Percentiles rank a stretch among this genome's conserved stretches.
These are phyloP conservation scores for Phenganax subtilis DNA, from an alignment of 92 coral and sea anemone species.

Conservation along the genomic window DNA sequence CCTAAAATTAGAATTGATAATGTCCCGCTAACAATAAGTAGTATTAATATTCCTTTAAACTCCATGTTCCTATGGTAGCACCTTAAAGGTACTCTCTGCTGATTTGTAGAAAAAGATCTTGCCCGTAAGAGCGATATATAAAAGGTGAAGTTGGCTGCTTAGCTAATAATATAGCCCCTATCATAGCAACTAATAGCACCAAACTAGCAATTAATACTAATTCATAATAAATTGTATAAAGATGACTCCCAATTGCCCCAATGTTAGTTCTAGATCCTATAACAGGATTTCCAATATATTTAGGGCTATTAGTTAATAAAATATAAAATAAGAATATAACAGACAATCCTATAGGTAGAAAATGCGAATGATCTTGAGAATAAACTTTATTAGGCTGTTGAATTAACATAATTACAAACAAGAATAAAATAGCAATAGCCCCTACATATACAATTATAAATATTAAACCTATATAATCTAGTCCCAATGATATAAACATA, in stretches of 20 bases:
- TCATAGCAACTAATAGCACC: slow-evolving; percentile 32
- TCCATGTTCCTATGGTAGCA: slow-evolving; percentile 24
- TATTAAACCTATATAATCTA: slow-evolving; percentile 68
- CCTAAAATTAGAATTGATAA: slow-evolving; percentile 44
- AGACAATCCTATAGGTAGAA: slow-evolving; percentile 36
- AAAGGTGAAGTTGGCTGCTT: slow-evolving; percentile 45
- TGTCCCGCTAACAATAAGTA: slow-evolving; percentile 46
- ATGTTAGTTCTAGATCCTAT: slow-evolving; percentile 35
- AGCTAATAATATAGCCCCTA: slow-evolving; percentile 50
- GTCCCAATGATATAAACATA: slow-evolving; percentile 63
- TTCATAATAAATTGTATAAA: slow-evolving; percentile 36
- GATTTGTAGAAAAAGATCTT: slow-evolving; percentile 48
- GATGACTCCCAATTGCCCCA: slow-evolving; percentile 41
- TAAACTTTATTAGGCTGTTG: slow-evolving; percentile 38
- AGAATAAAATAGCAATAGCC: slow-evolving; percentile 61
- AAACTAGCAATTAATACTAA: slow-evolving; percentile 38
- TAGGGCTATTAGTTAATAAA: slow-evolving; percentile 38
- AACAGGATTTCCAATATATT: slow-evolving; percentile 32
- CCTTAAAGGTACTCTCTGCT: slow-evolving; percentile 47
- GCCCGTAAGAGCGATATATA: slow-evolving; percentile 40
- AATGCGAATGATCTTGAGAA: slow-evolving; percentile 39
- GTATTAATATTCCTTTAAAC: slow-evolving; percentile 31
- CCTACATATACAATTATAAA: slow-evolving; percentile 53
- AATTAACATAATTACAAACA: slow-evolving; percentile 50
- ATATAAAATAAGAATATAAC: slow-evolving; percentile 32